Base-by-base conservation (phyloP, 2,113 vertebrate genomes). In the Axis porcinus region DNA sequence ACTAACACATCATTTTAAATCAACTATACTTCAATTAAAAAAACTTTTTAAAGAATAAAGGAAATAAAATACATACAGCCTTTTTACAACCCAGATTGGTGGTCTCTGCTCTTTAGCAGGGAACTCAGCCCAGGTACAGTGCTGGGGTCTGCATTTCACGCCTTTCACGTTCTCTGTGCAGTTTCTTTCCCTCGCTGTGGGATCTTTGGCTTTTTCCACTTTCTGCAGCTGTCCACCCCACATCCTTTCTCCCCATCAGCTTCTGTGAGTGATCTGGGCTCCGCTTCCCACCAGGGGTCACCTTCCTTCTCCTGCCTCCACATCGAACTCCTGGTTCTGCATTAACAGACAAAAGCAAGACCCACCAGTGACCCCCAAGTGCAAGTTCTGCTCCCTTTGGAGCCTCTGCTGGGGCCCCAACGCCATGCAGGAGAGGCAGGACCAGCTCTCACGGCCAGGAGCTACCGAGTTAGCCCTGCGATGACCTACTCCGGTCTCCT, bases 101-200 rank as follows among this genome's bases (percentile, higher is more conserved):
- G 27, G 7, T 55, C 47, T 27, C 84, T n/a, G 84, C 10, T 0
- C 27, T 14, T 1, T 1, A 7, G 16, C 21, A 3, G 70, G 21
- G 9, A 3, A 3, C 10, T 12, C 7, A 4, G n/a, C 27, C 45
- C n/a, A 0, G 2, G 14, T 21, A 1, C 17, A 3, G 23, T 1
- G 16, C 0, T 1, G 27, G 28, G 0, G 10, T 28, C 76, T 28
- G 54, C 2, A 0, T 60, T 10, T 23, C 2, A 6, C 0, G 28
- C 55, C 47, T 2, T 2, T 25, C 3, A 0, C 10, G 6, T 11
- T 5, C 36, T 30, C 5, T 3, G 2, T 0, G n/a, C n/a, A 9
- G 2, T 3, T 15, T 2, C 0, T 25, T 5, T 4, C 8, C 60
- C 10, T 58, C 9, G 0, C 52, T 9, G 17, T 2, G 58, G 1